Evolutionary conservation across 2,888 invertebrate genomes (phyloP), one percentile per base, ranked within the genome.

Genomic region (Eurois occulta): DNA sequence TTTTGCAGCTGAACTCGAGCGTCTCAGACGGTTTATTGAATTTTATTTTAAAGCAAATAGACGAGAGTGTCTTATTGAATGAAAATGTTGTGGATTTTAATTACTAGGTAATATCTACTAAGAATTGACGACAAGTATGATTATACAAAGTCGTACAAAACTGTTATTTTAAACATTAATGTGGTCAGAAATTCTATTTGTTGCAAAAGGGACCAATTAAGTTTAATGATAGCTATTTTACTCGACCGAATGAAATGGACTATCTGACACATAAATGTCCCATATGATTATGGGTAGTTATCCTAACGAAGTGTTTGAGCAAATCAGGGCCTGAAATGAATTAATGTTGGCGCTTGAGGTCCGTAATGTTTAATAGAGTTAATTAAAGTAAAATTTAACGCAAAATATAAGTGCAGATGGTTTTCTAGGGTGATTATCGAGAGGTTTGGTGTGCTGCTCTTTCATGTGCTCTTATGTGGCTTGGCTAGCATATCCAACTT

Each of bases 1-100:
- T 73, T 77, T 84, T 65, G 67, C 66, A 77, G 87, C 73, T 65
- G 21, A 85, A 75, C n/a, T 84, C 60, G 38, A 71, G 58, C 72
- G 35, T 43, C 67, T 70, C 35, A 32, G 46, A 48, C 16, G 72
- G 62, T 55, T 74, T 74, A 83, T 72, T 78, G 74, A 86, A 78
- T 83, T 69, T 62, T 60, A 24, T 62, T 58, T 60, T 28, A 13
- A 70, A 72, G 55, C 38, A 70, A 86, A 75, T 71, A 68, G 28
- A 82, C 10, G 10, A 35, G 7, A n/a, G 38, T 38, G 41, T 66
- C n/a, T 52, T 60, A 38, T 71, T 60, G 55, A 75, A 58, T 58
- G 7, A 28, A 48, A 16, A 5, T 6, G 16, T 38, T 24, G 2
- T 41, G 13, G n/a, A 81, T 10, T 11, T 62, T 35, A 21, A 21